Base-by-base conservation (phyloP, 92 coral and sea anemone species). In the Parazoanthus atlanticus region DNA sequence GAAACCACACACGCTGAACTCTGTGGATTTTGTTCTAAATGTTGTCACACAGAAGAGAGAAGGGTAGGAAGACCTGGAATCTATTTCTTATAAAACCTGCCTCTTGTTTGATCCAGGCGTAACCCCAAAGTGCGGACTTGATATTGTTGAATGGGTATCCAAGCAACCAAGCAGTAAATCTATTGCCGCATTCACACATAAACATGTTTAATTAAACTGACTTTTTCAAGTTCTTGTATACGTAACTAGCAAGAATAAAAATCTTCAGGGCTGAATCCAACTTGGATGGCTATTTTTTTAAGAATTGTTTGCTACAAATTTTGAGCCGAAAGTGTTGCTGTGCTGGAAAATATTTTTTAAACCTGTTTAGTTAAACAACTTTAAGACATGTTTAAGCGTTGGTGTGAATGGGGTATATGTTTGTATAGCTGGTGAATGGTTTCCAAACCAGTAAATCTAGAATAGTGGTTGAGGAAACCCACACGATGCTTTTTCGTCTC, bases 1-100 rank as follows among this genome's bases (percentile, higher is more conserved):
- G 99, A 97, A 97, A 74, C 99, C 99, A 23, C 98, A 93, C 84
- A 95, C 99, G 7, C 88, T 95, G 34, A 97, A 97, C 89, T 97
- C 99, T 3, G 99, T 97, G 86, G 99, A 97, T 88, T 97, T 97
- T 78, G 77, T 91, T 71, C 93, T 97, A 12, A 92, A 94, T 64
- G 91, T 97, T 77, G 73, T 91, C 19, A 95, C 91, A 16, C 91
- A 94, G 65, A 88, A 88, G 41, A 93, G 90, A 89, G 98, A 95
- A 75, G 99, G 99, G 99, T 97, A 80, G 88, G 93, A 70, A 19
- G 13, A 71, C 36, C 10, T 3, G 29, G 23, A 46, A 56, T 46
- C 7, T 0, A 19, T 64, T 81, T 17, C 52, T 41, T 11, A 15
- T 32, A 40, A 74, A 40, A 2, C 23, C 17, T 13, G 0, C 6